Conservation (phyloP, 2,888 invertebrate genomes). For the Hydraecia micacea region DNA sequence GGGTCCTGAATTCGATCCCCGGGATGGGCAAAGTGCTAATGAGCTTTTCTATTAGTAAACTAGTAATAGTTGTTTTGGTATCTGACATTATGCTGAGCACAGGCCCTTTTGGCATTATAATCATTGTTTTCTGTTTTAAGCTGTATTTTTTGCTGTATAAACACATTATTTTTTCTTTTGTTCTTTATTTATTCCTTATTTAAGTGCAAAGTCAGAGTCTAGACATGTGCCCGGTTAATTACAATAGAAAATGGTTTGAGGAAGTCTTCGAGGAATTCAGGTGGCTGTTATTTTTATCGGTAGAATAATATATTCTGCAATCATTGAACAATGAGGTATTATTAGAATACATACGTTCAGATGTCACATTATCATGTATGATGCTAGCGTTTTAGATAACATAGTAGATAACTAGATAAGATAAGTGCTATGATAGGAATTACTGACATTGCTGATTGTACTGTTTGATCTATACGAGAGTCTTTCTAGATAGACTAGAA, state of each 20-base stretch:
- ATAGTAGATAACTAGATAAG: conserved; percentile 21
- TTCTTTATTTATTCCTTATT: neutral
- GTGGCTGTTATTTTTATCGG: neutral
- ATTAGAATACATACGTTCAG: conserved; percentile 8
- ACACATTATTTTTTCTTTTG: neutral
- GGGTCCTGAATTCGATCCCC: neutral
- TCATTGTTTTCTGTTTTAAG: too few relatives aligned
- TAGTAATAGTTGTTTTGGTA: neutral
- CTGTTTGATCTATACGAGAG: conserved; percentile 24
- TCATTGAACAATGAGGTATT: neutral
- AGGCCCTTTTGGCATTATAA: neutral
- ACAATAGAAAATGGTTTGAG: neutral
- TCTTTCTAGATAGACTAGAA: conserved; percentile 34
- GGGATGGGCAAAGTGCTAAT: neutral
- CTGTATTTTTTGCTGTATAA: too few relatives aligned
- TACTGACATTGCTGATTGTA: conserved; percentile 27
- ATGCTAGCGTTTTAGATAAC: conserved; percentile 13
- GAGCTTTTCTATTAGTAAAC: neutral
- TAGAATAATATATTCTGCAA: conserved; percentile 9
- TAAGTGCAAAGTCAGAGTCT: neutral
- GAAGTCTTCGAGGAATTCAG: too few relatives aligned
- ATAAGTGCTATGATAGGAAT: conserved; percentile 10
- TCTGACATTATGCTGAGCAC: neutral
- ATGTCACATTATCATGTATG: conserved; percentile 2
- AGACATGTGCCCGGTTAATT: neutral